Base-by-base conservation (phyloP, 2,888 invertebrate species). In the Folsomia manolachei region DNA sequence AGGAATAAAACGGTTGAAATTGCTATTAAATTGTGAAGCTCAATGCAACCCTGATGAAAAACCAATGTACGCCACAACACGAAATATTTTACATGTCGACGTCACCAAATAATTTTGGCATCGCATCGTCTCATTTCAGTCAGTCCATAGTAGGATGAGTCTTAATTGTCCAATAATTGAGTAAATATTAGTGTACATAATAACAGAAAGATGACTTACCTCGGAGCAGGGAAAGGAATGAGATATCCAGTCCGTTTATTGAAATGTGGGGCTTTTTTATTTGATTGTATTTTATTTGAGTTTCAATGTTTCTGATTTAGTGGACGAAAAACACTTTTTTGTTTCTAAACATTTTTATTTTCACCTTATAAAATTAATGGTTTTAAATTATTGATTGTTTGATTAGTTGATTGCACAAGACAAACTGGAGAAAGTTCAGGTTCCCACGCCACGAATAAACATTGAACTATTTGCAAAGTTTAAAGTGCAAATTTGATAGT, bases 1-100 rank as follows among this genome's bases (percentile, higher is more conserved):
- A 11, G 52, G 39, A 66, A 66, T 66, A 66, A 66, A 66, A 66
- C 39, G 27, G 27, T 52, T 27, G 23, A 66, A 66, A 66, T 66
- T 18, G 52, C 65, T 39, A 66, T 56, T 56, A 56, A 56, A 19
- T 56, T 21, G 18, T 56, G 56, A 56, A 14, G 21, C 56, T n/a
- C 56, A 56, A 56, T 56, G 56, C 56, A n/a, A n/a, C n/a, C n/a
- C n/a, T 19, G 56, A 56, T 7, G 21, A 56, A 18, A 56, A 56
- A 21, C 56, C 56, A 56, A 56, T 51, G 51, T 9, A 51, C 21
- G 56, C 56, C 21, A 56, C 7, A 56, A 56, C 56, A 56, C 56
- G 21, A 56, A 7, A n/a, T n/a, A n/a, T n/a, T n/a, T n/a, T n/a
- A n/a, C n/a, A n/a, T n/a, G 39, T 9, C 56, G 21, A 56, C 18